A percentile compares a stretch with the other conserved stretches of the same genome.
phyloP scores from a whole-genome alignment of 2,888 invertebrate species.

The Drosophila suboccidentalis region DNA sequence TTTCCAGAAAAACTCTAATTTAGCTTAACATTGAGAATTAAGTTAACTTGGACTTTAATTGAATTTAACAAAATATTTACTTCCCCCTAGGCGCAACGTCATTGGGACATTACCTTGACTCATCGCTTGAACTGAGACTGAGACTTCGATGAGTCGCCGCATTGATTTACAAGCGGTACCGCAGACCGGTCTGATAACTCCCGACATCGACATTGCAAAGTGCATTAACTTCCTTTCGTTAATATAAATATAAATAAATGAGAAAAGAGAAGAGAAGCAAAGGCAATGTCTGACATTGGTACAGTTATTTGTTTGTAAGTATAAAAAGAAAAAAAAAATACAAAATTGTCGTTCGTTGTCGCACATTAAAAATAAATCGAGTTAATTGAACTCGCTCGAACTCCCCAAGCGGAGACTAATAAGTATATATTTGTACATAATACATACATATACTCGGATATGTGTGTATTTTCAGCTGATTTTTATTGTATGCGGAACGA shows the following conservation, averaged over 20 bases:
- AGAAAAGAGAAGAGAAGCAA: slow-evolving; percentile 9
- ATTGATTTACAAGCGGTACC: slow-evolving; percentile 27
- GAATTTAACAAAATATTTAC: slow-evolving; percentile 8
- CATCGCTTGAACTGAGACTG: slow-evolving; percentile 64
- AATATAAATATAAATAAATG: slow-evolving; percentile 34
- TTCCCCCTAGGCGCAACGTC: slow-evolving; percentile 8
- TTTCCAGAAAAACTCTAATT: neutral
- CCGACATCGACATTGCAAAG: slow-evolving; percentile 31
- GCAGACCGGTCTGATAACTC: slow-evolving; percentile 51
- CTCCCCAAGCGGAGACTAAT: slow-evolving; percentile 5
- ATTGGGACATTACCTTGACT: slow-evolving; percentile 62
- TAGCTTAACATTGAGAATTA: neutral
- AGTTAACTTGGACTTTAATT: slow-evolving; percentile 5
- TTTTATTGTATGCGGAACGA: slow-evolving; percentile 69
- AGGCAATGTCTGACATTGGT: slow-evolving; percentile 66
- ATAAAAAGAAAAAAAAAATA: slow-evolving; percentile 4
- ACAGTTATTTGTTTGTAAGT: slow-evolving; percentile 65
- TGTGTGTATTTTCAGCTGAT: slow-evolving; percentile 28
- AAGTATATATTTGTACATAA: neutral
- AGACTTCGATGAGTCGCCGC: slow-evolving; percentile 2
- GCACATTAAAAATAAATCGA: slow-evolving; percentile 37
- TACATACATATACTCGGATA: neutral
- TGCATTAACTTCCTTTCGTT: slow-evolving; percentile 75
- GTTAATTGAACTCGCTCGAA: slow-evolving; percentile 76
- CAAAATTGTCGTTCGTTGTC: slow-evolving; percentile 44